Evolutionary conservation across 2,888 invertebrate species (phyloP).

Genomic region (Polietes domitor): DNA sequence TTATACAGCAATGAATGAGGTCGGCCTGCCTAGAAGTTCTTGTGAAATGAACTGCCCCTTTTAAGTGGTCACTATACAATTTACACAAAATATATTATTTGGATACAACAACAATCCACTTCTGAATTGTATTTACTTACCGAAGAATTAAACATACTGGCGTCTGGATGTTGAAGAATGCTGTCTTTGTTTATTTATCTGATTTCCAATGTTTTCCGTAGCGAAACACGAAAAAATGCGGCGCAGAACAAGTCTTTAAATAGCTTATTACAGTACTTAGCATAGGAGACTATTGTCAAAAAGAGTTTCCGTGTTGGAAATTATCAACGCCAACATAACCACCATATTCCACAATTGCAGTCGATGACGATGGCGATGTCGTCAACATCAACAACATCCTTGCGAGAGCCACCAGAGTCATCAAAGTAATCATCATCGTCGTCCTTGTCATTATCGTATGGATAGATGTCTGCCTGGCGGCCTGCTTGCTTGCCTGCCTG

Average conservation of each 20-base stretch:
- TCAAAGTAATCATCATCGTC: slow-evolving; percentile 22
- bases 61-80: too few relatives aligned
- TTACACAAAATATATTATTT: too few relatives aligned
- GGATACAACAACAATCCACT: too few relatives aligned
- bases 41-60: too few relatives aligned
- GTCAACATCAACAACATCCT: slow-evolving; percentile 2
- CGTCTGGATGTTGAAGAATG: background rate
- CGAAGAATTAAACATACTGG: background rate
- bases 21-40: too few relatives aligned
- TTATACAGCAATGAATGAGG: too few relatives aligned
- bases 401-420: slow-evolving; percentile 1
- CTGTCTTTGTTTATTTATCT: background rate
- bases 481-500: background rate
- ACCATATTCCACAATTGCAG: background rate
- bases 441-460: background rate
- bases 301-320: slow-evolving; percentile 19
- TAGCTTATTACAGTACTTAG: slow-evolving; percentile 7
- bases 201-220: background rate
- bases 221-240: background rate
- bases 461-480: background rate
- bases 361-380: background rate
- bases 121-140: background rate
- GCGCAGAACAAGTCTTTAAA: background rate
- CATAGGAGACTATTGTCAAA: background rate
- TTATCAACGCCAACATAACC: slow-evolving; percentile 20